Percentiles rank a stretch among this genome's conserved stretches.
Evolutionary conservation across 1,140 invertebrate genomes (phyloP).

Genomic region (Cherax quadricarinatus): DNA sequence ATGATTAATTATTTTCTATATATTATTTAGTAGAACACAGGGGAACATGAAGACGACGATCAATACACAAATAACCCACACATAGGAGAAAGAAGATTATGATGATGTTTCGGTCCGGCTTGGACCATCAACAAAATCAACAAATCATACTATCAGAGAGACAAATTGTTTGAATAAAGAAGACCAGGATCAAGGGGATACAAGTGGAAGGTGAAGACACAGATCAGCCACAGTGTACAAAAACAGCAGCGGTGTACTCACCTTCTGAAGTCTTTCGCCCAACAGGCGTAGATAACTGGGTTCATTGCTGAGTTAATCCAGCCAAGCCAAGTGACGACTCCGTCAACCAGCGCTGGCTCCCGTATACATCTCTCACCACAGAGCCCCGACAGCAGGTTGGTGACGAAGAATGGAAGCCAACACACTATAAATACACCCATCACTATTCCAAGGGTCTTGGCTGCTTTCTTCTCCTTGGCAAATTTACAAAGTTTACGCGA

Average conservation of each 20-base stretch:
- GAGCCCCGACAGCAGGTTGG: slow-evolving; percentile 94
- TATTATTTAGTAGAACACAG: not conserved
- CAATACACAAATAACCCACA: too few relatives aligned
- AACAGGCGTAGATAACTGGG: slow-evolving; percentile 97
- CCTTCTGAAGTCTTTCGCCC: slow-evolving; percentile 97
- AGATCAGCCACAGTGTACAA: too few relatives aligned
- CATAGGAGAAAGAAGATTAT: too few relatives aligned
- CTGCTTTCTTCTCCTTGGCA: slow-evolving; percentile 80
- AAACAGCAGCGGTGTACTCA: slow-evolving; percentile 77
- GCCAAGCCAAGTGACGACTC: slow-evolving; percentile 97
- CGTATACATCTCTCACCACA: slow-evolving; percentile 88
- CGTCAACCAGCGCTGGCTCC: slow-evolving; percentile 91
- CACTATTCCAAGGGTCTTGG: slow-evolving; percentile 81
- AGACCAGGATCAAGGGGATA: too few relatives aligned
- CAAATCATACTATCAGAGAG: not conserved
- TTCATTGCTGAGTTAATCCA: slow-evolving; percentile 99
- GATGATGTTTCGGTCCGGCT: too few relatives aligned
- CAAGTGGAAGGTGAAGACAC: too few relatives aligned
- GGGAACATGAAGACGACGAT: not conserved
- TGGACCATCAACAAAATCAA: not conserved
- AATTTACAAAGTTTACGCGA: slow-evolving; percentile 92
- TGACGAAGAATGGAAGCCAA: slow-evolving; percentile 98
- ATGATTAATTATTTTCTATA: not conserved
- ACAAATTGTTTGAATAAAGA: not conserved
- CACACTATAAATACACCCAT: slow-evolving; percentile 98